These are phyloP conservation scores for Unio pictorum DNA, from an alignment of 2,888 invertebrate genomes.

Conservation along the genomic window DNA sequence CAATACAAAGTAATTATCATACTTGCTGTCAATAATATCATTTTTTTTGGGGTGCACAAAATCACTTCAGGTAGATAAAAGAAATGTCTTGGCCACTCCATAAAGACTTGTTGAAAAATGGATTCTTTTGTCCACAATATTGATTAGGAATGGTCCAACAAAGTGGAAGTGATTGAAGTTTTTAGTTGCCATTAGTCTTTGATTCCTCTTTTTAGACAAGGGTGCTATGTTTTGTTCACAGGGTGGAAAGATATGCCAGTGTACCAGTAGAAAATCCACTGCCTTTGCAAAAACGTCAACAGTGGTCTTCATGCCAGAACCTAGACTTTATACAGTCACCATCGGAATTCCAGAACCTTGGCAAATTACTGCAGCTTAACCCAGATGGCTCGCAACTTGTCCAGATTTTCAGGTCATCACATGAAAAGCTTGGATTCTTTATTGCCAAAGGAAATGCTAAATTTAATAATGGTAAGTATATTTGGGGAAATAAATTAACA, in stretches of 20 bases:
- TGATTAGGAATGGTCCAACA: too few relatives aligned
- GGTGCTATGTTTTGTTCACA: not conserved
- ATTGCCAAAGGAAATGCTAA: constrained; percentile 65
- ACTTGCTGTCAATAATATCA: too few relatives aligned
- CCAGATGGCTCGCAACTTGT: constrained; percentile 66
- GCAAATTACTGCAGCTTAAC: constrained; percentile 58
- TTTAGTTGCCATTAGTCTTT: not conserved
- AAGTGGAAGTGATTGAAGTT: not conserved
- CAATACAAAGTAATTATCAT: too few relatives aligned
- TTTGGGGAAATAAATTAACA: not conserved
- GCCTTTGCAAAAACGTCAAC: constrained; percentile 6
- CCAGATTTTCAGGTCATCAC: constrained; percentile 57
- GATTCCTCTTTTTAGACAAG: not conserved
- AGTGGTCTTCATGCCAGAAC: constrained; percentile 32
- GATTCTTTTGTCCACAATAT: too few relatives aligned
- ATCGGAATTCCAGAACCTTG: constrained; percentile 39
- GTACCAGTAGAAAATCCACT: not conserved
- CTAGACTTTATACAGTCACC: constrained; percentile 17
- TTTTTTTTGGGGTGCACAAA: too few relatives aligned
- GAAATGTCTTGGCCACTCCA: too few relatives aligned
- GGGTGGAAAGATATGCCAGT: constrained; percentile 1
- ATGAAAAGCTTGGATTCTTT: constrained; percentile 67
- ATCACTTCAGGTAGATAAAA: too few relatives aligned
- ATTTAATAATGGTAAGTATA: constrained; percentile 60
- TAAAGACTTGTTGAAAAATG: too few relatives aligned